Evolutionary conservation across 2,113 vertebrate species (phyloP).

Genomic region (Tamias sibiricus): DNA sequence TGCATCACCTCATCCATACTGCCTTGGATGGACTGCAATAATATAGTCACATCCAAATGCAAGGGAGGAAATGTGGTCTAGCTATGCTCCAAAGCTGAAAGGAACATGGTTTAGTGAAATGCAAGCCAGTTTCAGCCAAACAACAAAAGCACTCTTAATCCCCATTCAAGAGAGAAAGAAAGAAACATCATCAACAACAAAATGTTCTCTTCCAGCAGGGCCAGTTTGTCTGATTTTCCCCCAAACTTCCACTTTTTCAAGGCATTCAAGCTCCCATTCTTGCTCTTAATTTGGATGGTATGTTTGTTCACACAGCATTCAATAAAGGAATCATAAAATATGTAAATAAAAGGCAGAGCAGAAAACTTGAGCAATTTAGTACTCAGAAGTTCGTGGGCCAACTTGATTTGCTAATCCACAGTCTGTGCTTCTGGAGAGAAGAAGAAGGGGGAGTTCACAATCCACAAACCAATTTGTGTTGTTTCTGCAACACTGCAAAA

Average conservation of each 20-base stretch:
- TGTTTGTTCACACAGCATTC: slow-evolving; percentile 6
- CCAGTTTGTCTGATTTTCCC: slow-evolving; percentile 15
- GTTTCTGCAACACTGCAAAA: slow-evolving; percentile 92
- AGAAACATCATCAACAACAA: not conserved
- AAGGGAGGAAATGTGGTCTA: not conserved
- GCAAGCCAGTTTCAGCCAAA: not conserved
- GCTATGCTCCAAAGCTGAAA: not conserved
- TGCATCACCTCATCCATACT: too few species aligned
- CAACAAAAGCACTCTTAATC: not conserved
- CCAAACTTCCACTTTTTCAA: not conserved
- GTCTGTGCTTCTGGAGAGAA: slow-evolving; percentile 79
- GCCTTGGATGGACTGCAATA: not conserved
- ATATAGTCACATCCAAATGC: not conserved
- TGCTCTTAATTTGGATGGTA: not conserved
- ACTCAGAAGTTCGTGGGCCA: slow-evolving; percentile 72
- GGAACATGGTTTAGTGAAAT: not conserved
- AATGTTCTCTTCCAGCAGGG: not conserved
- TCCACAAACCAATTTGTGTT: slow-evolving; percentile 90
- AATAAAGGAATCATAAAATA: slow-evolving; percentile 39
- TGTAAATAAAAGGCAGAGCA: slow-evolving; percentile 17
- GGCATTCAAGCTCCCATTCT: not conserved
- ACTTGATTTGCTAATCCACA: slow-evolving; percentile 77
- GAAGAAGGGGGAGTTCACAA: slow-evolving; percentile 88
- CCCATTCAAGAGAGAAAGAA: not conserved
- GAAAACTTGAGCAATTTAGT: slow-evolving; percentile 6